Percentiles rank a stretch among this genome's conserved stretches.
Evolutionary conservation across 2,113 vertebrate genomes (phyloP).

Genomic region (Catagonus wagneri): DNA sequence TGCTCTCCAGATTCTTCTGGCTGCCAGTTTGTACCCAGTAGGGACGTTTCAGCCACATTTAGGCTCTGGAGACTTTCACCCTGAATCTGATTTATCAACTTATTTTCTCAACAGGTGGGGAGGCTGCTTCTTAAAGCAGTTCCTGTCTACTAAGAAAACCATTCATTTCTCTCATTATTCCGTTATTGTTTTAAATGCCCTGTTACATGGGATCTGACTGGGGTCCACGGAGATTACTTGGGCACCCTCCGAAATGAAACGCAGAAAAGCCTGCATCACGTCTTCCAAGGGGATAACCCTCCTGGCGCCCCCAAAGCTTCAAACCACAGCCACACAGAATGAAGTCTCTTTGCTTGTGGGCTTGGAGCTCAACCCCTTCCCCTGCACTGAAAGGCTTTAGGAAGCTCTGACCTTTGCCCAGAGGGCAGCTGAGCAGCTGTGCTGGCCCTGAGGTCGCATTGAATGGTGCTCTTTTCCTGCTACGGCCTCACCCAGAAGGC

Average conservation of each 20-base stretch:
- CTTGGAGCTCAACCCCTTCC: neutral
- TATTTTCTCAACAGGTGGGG: neutral
- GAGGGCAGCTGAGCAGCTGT: conserved; percentile 34
- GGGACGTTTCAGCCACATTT: neutral
- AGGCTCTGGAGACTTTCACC: neutral
- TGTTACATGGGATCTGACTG: neutral
- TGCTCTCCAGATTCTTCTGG: neutral
- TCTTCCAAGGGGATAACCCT: neutral
- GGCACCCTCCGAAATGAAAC: neutral
- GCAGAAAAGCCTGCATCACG: neutral
- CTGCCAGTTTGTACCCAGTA: neutral
- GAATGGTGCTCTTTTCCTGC: conserved; percentile 39
- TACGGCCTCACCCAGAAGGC: conserved; percentile 15
- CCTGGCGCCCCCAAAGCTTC: neutral
- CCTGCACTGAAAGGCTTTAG: neutral
- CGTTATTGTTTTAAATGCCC: neutral
- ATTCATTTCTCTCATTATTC: neutral
- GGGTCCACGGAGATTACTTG: neutral
- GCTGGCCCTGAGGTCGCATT: conserved; percentile 18
- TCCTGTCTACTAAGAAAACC: neutral
- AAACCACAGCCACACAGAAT: neutral
- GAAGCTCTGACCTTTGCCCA: conserved; percentile 49
- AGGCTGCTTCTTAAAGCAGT: neutral
- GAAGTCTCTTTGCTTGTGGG: neutral
- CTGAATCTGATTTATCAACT: neutral